Evolutionary conservation across 2,113 vertebrate genomes (phyloP).

Genomic region (Myotis lucifugus): DNA sequence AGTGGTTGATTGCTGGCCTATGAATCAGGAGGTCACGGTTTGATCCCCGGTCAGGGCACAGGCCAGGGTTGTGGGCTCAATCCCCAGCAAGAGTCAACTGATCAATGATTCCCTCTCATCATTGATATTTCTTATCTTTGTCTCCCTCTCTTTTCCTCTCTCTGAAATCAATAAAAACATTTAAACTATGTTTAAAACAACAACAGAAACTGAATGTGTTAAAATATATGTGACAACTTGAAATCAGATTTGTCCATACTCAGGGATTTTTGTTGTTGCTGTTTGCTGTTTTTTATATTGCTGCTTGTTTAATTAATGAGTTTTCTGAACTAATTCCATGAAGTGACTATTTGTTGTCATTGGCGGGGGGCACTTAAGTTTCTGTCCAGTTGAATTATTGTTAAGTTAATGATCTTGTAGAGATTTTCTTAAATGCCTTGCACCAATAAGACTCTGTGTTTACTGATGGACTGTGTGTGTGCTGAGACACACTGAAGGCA

Average conservation of each 20-base stretch:
- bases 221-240: not conserved
- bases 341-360: not conserved
- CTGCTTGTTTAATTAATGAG: not conserved
- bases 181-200: too few relatives aligned
- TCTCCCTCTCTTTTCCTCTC: too few relatives aligned
- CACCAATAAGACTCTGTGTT: not conserved
- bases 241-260: not conserved
- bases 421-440: not conserved
- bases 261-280: not conserved
- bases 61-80: too few relatives aligned
- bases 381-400: not conserved
- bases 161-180: too few relatives aligned
- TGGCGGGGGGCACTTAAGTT: not conserved
- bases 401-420: not conserved
- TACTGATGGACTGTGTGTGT: not conserved
- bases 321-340: not conserved
- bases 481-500: not conserved
- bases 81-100: too few relatives aligned
- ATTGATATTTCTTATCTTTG: too few relatives aligned
- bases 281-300: not conserved
- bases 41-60: too few relatives aligned
- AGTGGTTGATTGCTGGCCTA: too few relatives aligned
- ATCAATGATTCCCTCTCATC: too few relatives aligned
- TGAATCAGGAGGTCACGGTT: too few relatives aligned
- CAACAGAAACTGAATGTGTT: not conserved